Conservation (phyloP, 2,113 vertebrate species). For the Phyllopteryx taeniolatus region DNA sequence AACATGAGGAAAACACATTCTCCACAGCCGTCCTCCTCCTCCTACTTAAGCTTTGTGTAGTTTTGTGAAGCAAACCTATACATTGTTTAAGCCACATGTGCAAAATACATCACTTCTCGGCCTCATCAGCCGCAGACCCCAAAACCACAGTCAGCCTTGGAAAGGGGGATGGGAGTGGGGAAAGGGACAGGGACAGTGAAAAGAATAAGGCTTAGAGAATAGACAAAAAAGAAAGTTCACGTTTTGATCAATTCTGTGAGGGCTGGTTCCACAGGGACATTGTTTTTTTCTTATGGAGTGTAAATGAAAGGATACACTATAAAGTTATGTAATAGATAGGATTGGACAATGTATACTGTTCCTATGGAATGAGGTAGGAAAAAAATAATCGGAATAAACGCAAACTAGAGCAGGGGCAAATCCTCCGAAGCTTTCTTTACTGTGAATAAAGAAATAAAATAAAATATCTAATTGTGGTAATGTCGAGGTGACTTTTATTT, state of each 20-base stretch:
- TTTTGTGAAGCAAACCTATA: constrained; percentile 12
- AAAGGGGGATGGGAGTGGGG: background rate
- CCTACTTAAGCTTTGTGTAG: constrained; percentile 6
- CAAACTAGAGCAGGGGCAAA: no score
- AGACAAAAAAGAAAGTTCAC: constrained; percentile 24
- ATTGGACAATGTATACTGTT: no score
- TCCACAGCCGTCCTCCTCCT: background rate
- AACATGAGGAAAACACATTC: no score
- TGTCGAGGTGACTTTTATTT: no score
- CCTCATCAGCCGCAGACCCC: constrained; percentile 24
- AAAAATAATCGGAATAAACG: no score
- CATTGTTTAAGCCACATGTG: constrained; percentile 47
- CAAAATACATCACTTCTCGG: constrained; percentile 44
- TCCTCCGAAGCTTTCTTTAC: no score
- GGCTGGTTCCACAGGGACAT: no score
- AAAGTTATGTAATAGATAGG: background rate
- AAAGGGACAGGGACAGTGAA: background rate
- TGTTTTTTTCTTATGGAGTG: background rate
- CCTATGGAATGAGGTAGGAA: no score
- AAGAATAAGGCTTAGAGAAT: constrained; percentile 8
- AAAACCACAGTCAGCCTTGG: background rate
- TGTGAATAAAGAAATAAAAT: no score
- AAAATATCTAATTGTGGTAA: no score
- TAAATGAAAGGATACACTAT: background rate
- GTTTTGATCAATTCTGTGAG: background rate